phyloP scores from a whole-genome alignment of 2,888 invertebrate genomes.

The Idaea dimidiata region DNA sequence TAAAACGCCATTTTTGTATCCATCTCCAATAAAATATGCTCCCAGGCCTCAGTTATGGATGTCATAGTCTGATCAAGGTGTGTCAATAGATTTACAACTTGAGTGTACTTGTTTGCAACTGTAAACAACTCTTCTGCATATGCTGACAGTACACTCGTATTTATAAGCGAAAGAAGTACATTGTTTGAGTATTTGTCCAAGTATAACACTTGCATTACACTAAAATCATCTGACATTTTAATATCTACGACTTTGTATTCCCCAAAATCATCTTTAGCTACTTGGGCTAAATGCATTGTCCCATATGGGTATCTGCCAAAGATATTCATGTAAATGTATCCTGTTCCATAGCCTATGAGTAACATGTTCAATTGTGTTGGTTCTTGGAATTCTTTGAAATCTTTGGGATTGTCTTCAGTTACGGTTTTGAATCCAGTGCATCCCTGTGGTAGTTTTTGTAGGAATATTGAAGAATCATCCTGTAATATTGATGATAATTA shows the following conservation, averaged over 20 bases:
- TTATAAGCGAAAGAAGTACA: slow-evolving; percentile 71
- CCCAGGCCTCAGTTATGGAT: slow-evolving; percentile 95
- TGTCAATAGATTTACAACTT: slow-evolving; percentile 85
- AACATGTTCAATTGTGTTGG: slow-evolving; percentile 86
- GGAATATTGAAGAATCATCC: slow-evolving; percentile 77
- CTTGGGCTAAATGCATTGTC: slow-evolving; percentile 80
- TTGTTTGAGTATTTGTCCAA: slow-evolving; percentile 72
- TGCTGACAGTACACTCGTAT: slow-evolving; percentile 83
- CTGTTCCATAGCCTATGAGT: slow-evolving; percentile 88
- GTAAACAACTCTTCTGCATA: slow-evolving; percentile 85
- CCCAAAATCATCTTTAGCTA: slow-evolving; percentile 79
- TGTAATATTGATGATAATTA: no score
- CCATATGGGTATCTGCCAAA: slow-evolving; percentile 93
- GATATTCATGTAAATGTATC: slow-evolving; percentile 87
- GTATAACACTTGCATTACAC: slow-evolving; percentile 84
- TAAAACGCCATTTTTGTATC: slow-evolving; percentile 95
- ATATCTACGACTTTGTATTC: slow-evolving; percentile 83
- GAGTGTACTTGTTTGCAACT: slow-evolving; percentile 87
- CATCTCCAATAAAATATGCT: slow-evolving; percentile 95
- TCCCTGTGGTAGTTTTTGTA: slow-evolving; percentile 80
- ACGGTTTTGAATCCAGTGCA: slow-evolving; percentile 74
- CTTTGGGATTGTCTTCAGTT: slow-evolving; percentile 78
- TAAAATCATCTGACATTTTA: slow-evolving; percentile 85
- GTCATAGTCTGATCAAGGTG: slow-evolving; percentile 88
- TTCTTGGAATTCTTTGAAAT: slow-evolving; percentile 81